These are phyloP conservation scores for Drosophila tripunctata DNA, from an alignment of 2,888 invertebrate species.

Conservation along the genomic window DNA sequence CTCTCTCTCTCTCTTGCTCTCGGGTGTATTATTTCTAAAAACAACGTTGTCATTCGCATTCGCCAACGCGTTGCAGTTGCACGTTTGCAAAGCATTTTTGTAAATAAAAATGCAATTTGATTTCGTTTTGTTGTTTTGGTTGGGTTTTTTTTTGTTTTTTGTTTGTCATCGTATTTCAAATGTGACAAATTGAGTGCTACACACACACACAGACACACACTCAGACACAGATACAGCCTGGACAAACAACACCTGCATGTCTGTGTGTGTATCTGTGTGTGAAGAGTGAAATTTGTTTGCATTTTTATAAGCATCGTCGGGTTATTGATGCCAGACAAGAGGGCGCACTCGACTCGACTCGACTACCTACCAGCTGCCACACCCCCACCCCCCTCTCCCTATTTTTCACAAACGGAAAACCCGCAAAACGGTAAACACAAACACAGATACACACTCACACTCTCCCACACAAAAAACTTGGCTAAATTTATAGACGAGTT, in stretches of 20 bases:
- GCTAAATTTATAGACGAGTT: conserved; percentile 5
- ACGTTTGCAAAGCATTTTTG: conserved; percentile 75
- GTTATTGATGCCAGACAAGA: conserved; percentile 70
- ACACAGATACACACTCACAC: conserved; percentile 13
- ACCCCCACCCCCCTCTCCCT: too few relatives aligned
- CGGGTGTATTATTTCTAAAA: conserved; percentile 39
- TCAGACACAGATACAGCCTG: conserved; percentile 28
- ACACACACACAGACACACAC: neutral
- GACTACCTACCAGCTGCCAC: too few relatives aligned
- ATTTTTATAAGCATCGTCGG: conserved; percentile 74
- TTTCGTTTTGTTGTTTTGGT: conserved; percentile 62
- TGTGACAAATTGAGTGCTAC: conserved; percentile 77
- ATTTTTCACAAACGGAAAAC: conserved; percentile 33
- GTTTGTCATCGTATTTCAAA: conserved; percentile 77
- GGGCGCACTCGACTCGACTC: conserved; percentile 17
- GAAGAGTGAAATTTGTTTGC: conserved; percentile 68
- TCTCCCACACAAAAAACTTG: conserved; percentile 1
- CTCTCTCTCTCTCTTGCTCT: neutral
- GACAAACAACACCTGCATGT: conserved; percentile 53
- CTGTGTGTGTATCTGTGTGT: conserved; percentile 22
- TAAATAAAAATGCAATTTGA: conserved; percentile 81
- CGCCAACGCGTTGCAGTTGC: conserved; percentile 28
- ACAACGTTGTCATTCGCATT: conserved; percentile 42
- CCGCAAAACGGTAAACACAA: conserved; percentile 62
- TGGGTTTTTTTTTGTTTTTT: conserved; percentile 59